Evolutionary conservation across 2,797 vertebrate species (phyloP), one percentile per base, ranked within the genome.

Genomic region (Mionectes olivaceus): DNA sequence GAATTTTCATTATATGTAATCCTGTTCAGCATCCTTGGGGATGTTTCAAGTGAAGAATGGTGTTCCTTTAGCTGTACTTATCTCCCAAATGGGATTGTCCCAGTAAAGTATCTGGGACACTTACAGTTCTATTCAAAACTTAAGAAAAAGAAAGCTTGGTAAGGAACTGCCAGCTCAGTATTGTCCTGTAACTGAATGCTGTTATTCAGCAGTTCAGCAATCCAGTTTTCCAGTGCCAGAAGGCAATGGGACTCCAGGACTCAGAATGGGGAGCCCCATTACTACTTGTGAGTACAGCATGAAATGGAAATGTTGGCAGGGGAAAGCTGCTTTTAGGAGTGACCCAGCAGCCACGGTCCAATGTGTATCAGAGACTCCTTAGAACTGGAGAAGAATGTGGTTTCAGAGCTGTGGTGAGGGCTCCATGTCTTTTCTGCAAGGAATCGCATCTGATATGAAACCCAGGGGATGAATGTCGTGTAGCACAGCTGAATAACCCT

Each of bases 181-280:
- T 74, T 94, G 74, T 75, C 41, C 37, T 64, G 17, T 41, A 39
- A n/a, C 18, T 92, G 88, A 90, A 84, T 80, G 74, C 67, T 74
- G 63, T 80, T 94, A 67, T 84, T 95, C 63, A 94, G 78, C 78
- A 75, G 71, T 30, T 46, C 50, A 67, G 73, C 44, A 73, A 9
- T 82, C 47, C 56, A 30, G 56, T 84, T 73, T 91, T 60, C 55
- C 55, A 49, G 55, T 86, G 85, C 92, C 94, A 88, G 84, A 75
- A 83, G 77, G 87, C 63, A 83, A 0, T 67, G 87, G 80, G 41
- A 64, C 44, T 92, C 37, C 41, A 67, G 56, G 56, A 88, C 56
- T 84, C 32, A 17, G 85, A 70, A 49, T 47, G 52, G 64, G 70
- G 56, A 95, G 44, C 46, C 43, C 87, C 60, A 25, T 82, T 77